These are phyloP conservation scores for Solenodon paradoxus DNA, from an alignment of 2,113 vertebrate genomes.

Conservation along the genomic window DNA sequence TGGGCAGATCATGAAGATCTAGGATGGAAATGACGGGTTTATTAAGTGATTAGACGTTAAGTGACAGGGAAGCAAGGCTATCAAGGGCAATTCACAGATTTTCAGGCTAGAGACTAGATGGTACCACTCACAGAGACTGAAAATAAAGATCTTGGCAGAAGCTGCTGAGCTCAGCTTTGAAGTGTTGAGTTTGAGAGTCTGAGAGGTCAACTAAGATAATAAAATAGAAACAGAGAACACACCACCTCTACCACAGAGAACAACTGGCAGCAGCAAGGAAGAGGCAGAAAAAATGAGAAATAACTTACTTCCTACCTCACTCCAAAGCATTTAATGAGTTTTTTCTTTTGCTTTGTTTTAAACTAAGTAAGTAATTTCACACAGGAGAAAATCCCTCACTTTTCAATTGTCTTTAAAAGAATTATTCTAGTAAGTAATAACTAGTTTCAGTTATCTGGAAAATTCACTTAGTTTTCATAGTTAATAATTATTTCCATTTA, in stretches of 20 bases:
- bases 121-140: background rate
- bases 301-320: background rate
- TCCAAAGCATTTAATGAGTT: background rate
- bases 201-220: background rate
- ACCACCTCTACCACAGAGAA: background rate
- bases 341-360: background rate
- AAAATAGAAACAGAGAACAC: background rate
- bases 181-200: background rate
- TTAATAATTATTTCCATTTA: conserved; percentile 37
- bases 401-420: background rate
- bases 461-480: conserved; percentile 21
- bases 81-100: conserved; percentile 10
- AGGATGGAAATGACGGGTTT: background rate
- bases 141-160: background rate
- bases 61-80: background rate
- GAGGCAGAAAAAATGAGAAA: background rate
- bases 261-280: background rate
- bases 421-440: conserved; percentile 18
- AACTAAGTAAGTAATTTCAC: background rate
- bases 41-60: background rate
- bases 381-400: background rate
- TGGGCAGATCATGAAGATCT: background rate
- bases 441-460: conserved; percentile 41
- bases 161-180: background rate
- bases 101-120: background rate